These are phyloP conservation scores for Echinometra lucunter DNA, from an alignment of 53 echinoderm and acorn worm species.

Conservation along the genomic window DNA sequence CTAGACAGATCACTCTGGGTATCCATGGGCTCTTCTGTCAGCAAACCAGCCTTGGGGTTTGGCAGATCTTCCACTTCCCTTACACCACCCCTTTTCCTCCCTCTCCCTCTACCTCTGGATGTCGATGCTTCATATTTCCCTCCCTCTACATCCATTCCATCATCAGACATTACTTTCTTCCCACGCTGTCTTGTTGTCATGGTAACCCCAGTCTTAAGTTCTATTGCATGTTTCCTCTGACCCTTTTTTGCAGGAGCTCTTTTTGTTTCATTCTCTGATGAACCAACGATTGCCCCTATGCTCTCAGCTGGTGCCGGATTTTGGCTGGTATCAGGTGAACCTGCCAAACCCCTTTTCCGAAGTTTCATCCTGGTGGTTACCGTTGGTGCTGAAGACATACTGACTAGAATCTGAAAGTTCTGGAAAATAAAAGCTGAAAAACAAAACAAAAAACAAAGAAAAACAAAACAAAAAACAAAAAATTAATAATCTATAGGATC, in stretches of 20 bases:
- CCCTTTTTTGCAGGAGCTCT: neutral
- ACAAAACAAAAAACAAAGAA: neutral
- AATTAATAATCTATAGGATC: too few species aligned
- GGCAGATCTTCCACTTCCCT: neutral
- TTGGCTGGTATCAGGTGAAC: neutral
- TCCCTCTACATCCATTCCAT: neutral
- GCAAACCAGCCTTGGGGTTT: neutral
- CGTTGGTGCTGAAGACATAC: neutral
- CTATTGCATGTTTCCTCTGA: neutral
- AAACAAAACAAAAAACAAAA: too few species aligned
- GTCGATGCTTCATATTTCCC: neutral
- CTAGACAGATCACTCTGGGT: slow-evolving; percentile 5
- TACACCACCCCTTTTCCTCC: slow-evolving; percentile 17
- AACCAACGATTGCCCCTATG: neutral
- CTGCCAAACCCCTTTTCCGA: neutral
- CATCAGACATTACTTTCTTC: neutral
- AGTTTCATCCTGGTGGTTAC: slow-evolving; percentile 49
- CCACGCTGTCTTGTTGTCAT: slow-evolving; percentile 28
- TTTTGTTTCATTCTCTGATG: slow-evolving; percentile 21
- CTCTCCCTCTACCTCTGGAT: slow-evolving; percentile 17
- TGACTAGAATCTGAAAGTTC: neutral
- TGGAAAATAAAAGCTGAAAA: neutral
- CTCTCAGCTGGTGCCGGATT: neutral
- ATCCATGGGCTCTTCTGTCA: slow-evolving; percentile 55
- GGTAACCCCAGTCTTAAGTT: slow-evolving; percentile 16